Conservation (phyloP, 2,113 vertebrate genomes). For the Recurvirostra avosetta region DNA sequence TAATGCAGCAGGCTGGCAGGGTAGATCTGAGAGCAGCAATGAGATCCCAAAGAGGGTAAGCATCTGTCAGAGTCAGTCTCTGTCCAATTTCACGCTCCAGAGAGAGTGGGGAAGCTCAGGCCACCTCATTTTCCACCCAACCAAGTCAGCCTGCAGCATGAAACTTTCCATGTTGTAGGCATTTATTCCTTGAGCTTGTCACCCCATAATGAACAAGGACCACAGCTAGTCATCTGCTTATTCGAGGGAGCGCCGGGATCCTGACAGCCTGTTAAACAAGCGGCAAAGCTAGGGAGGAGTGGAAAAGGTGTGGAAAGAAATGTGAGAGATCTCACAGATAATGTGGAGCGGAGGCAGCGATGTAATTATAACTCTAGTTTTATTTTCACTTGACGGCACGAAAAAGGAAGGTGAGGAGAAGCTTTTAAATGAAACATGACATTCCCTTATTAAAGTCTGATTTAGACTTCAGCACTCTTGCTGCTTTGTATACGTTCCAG, state of each 20-base stretch:
- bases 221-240: constrained; percentile 30
- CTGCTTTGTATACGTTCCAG: background rate
- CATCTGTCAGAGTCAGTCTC: constrained; percentile 27
- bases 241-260: background rate
- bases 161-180: background rate
- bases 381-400: constrained; percentile 65
- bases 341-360: constrained; percentile 55
- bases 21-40: background rate
- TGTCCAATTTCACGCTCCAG: constrained; percentile 23
- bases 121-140: constrained; percentile 41
- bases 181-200: constrained; percentile 52
- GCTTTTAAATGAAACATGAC: constrained; percentile 73
- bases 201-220: constrained; percentile 47
- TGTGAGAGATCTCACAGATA: constrained; percentile 52
- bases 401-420: constrained; percentile 62
- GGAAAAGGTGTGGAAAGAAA: constrained; percentile 56
- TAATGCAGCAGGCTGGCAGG: background rate
- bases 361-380: constrained; percentile 63
- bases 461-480: constrained; percentile 55
- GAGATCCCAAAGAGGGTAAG: background rate
- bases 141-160: background rate
- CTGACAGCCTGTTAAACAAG: constrained; percentile 44
- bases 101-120: background rate
- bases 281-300: background rate
- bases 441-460: constrained; percentile 70